Evolutionary conservation across 2,888 invertebrate genomes (phyloP).

Genomic region (Shargacucullia verbasci): DNA sequence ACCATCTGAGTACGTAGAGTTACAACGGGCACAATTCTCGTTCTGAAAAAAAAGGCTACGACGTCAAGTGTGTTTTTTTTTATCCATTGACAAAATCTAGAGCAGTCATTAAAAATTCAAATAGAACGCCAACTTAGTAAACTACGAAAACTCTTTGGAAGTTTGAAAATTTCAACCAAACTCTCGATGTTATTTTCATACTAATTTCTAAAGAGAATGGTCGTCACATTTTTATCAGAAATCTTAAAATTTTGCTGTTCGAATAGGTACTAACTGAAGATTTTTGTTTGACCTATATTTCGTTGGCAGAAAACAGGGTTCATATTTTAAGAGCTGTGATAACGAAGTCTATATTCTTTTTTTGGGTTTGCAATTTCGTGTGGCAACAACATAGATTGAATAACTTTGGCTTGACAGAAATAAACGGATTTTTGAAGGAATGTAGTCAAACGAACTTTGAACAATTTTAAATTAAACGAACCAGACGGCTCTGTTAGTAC

Average conservation of each 20-base stretch:
- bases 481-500: too few relatives aligned
- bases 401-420: too few relatives aligned
- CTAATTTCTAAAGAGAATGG: slow-evolving; percentile 35
- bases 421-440: too few relatives aligned
- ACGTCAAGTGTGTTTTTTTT: slow-evolving; percentile 47
- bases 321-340: background rate
- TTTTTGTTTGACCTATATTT: slow-evolving; percentile 5
- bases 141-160: slow-evolving; percentile 63
- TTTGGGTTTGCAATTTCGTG: too few relatives aligned
- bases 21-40: slow-evolving; percentile 23
- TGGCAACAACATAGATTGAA: too few relatives aligned
- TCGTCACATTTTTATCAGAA: slow-evolving; percentile 16
- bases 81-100: slow-evolving; percentile 61
- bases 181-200: slow-evolving; percentile 64
- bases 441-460: too few relatives aligned
- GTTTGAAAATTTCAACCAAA: slow-evolving; percentile 61
- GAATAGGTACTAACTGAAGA: background rate
- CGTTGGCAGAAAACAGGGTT: slow-evolving; percentile 1
- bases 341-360: background rate
- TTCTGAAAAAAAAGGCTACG: slow-evolving; percentile 32
- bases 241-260: slow-evolving; percentile 7
- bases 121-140: slow-evolving; percentile 62
- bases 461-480: too few relatives aligned
- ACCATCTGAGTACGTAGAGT: slow-evolving; percentile 32
- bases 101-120: slow-evolving; percentile 71